phyloP scores from a whole-genome alignment of 2,797 vertebrate genomes.

The Nyctibius grandis region DNA sequence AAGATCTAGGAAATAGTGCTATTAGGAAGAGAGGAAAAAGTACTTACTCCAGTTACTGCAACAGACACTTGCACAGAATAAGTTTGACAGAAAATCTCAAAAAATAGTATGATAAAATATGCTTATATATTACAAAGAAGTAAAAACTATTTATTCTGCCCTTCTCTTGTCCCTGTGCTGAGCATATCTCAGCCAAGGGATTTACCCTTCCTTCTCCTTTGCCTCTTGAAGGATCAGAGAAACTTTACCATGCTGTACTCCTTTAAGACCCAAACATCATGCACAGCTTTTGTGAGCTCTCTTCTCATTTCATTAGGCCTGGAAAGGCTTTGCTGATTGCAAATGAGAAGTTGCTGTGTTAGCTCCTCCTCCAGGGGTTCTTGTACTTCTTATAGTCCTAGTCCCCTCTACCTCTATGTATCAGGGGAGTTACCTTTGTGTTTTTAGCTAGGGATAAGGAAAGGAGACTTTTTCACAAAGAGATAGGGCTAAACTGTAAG shows the following conservation, averaged over 20 bases:
- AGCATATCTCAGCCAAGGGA: neutral
- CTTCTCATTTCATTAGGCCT: neutral
- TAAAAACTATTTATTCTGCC: neutral
- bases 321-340: neutral
- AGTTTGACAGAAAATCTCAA: neutral
- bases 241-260: neutral
- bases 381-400: neutral
- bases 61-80: neutral
- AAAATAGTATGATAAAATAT: neutral
- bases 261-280: neutral
- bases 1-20: neutral
- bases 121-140: neutral
- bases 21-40: neutral
- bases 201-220: neutral
- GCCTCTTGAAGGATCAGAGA: neutral
- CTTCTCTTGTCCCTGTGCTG: neutral
- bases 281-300: neutral
- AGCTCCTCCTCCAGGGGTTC: neutral
- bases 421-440: rapidly evolving
- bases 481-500: rapidly evolving
- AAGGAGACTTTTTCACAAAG: rapidly evolving
- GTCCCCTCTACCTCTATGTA: rapidly evolving
- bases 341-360: conserved; percentile 22
- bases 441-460: rapidly evolving
- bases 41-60: neutral